phyloP scores from a whole-genome alignment of 2,797 vertebrate genomes.

The Myotis pilosus region DNA sequence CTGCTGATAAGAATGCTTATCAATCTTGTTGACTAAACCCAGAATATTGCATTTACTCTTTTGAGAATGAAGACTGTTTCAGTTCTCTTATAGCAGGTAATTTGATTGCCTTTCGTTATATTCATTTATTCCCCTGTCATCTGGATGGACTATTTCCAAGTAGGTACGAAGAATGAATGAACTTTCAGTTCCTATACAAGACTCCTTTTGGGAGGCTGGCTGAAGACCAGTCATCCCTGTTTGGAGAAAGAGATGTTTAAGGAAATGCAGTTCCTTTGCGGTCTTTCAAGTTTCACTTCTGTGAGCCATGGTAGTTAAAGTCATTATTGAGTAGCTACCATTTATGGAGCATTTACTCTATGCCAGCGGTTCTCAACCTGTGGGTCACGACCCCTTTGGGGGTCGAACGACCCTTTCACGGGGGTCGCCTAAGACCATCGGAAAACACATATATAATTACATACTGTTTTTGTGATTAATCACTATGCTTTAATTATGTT shows the following conservation, averaged over 20 bases:
- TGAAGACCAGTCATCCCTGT: neutral
- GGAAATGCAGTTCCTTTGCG: neutral
- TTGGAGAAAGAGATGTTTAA: conserved; percentile 18
- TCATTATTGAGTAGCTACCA: neutral
- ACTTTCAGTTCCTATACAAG: conserved; percentile 78
- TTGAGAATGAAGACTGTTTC: neutral
- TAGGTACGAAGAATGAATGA: conserved; percentile 74
- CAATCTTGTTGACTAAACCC: neutral
- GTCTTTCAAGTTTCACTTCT: neutral
- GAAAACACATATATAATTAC: too few relatives aligned
- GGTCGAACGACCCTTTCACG: too few relatives aligned
- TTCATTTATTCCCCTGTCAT: conserved; percentile 58
- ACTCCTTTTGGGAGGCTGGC: conserved; percentile 50
- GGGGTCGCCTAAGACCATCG: too few relatives aligned
- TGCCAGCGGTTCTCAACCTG: neutral
- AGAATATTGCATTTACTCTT: neutral
- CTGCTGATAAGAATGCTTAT: neutral
- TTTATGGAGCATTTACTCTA: neutral
- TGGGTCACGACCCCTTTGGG: too few relatives aligned
- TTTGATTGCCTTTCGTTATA: conserved; percentile 24
- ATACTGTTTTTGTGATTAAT: too few relatives aligned
- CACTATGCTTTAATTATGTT: too few relatives aligned
- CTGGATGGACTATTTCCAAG: conserved; percentile 69
- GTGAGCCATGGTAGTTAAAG: neutral
- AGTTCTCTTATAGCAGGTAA: conserved; percentile 26